phyloP scores from a whole-genome alignment of 2,113 vertebrate species.

The Sapajus apella region DNA sequence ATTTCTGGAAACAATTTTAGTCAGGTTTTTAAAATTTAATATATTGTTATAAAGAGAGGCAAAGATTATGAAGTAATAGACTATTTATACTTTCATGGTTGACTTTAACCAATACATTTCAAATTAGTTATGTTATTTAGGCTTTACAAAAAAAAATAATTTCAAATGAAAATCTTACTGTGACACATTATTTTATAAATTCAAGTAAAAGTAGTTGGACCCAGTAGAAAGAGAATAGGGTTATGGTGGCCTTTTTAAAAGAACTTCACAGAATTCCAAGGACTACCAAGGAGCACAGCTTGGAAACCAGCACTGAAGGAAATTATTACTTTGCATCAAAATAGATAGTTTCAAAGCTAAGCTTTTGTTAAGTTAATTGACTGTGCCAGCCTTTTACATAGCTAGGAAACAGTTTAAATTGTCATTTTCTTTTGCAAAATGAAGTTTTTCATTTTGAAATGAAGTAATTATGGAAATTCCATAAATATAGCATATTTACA shows the following conservation, averaged over 20 bases:
- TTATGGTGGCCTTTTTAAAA: background rate
- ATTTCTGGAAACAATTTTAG: background rate
- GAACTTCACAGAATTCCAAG: background rate
- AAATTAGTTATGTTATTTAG: background rate
- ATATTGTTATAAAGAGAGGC: background rate
- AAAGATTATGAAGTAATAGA: background rate
- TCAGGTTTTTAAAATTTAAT: background rate
- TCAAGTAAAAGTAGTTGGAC: background rate
- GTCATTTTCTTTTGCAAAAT: background rate
- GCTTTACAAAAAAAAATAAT: background rate
- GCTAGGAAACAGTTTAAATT: background rate
- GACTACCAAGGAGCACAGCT: background rate
- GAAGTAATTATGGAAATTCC: background rate
- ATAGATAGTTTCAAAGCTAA: background rate
- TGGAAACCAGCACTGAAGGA: background rate
- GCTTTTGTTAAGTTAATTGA: background rate
- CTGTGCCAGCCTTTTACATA: background rate
- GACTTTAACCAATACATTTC: background rate
- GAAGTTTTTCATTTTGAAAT: too few species aligned
- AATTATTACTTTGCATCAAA: background rate
- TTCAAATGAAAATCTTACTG: background rate
- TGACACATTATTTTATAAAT: background rate
- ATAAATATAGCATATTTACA: background rate
- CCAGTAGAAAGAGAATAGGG: background rate
- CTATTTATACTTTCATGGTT: background rate